Evolutionary conservation across 2,113 vertebrate species (phyloP).

Genomic region (Amphiprion percula): DNA sequence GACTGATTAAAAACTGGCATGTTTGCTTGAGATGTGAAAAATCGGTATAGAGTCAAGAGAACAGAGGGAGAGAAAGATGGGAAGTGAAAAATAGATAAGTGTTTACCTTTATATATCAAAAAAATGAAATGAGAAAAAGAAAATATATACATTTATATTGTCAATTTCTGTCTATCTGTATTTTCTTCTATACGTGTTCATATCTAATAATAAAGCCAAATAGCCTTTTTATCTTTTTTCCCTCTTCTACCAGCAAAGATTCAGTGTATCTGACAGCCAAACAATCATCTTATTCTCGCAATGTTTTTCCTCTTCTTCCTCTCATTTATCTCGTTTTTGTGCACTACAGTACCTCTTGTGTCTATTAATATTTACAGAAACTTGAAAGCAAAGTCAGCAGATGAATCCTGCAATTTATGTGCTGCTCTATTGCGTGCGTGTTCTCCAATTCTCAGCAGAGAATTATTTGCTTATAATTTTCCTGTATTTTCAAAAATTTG

Average conservation of each 20-base stretch:
- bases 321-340: neutral
- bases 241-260: slow-evolving; percentile 19
- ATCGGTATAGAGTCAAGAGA: slow-evolving; percentile 13
- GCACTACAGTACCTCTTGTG: neutral
- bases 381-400: slow-evolving; percentile 51
- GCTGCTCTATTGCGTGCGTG: slow-evolving; percentile 12
- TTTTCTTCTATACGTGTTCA: slow-evolving; percentile 11
- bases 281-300: slow-evolving; percentile 10
- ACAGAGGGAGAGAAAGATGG: neutral
- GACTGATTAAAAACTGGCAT: slow-evolving; percentile 51
- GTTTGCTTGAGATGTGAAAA: slow-evolving; percentile 28
- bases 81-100: slow-evolving; percentile 11
- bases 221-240: slow-evolving; percentile 38
- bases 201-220: slow-evolving; percentile 49
- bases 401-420: slow-evolving; percentile 47
- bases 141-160: slow-evolving; percentile 18
- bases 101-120: slow-evolving; percentile 17
- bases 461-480: no score
- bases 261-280: slow-evolving; percentile 33
- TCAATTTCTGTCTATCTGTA: slow-evolving; percentile 28
- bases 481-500: no score
- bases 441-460: neutral
- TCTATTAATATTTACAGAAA: slow-evolving; percentile 61
- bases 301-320: neutral
- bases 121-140: neutral